Evolutionary conservation across 2,113 vertebrate genomes (phyloP), one percentile per base, ranked within the genome.

Genomic region (Pluvianellus socialis): DNA sequence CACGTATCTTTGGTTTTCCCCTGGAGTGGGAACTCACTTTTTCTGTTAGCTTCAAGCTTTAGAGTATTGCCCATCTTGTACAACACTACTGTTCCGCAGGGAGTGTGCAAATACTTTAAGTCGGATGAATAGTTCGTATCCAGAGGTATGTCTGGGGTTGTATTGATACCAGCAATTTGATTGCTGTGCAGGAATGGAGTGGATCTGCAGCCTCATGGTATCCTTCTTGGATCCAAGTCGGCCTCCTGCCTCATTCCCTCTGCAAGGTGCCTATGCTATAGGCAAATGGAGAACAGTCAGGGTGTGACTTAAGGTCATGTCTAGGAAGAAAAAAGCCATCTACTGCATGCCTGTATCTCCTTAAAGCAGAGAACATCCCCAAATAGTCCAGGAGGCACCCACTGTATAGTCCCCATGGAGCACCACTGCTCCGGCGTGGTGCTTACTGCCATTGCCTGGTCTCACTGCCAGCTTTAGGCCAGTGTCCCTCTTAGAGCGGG

Each of bases 331-430:
- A 30, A 65, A 90, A 83, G 6, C 9, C 10, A 47, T 61, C 22
- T 56, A 20, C 32, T 79, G 38, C 44, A 30, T 0, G 1, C 27
- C 52, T 77, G 42, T 81, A 38, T 82, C 47, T 75, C n/a, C 53
- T 79, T 72, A 1, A 75, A 44, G 30, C 7, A 83, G 53, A 38
- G 52, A 75, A 50, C 26, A 33, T 21, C 40, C 45, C 56, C 45
- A 21, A 13, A 49, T 1, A 40, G 86, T 26, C 49, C 33, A 53
- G 55, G 40, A 83, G 40, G 38, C 14, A 28, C 9, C 52, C 38
- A 9, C 32, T 21, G 15, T 42, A 3, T 8, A 11, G 62, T 79
- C 14, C 28, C 30, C 40, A 13, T 3, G 0, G 2, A 68, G 42
- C n/a, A 47, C 28, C 17, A 9, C 40, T 0, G 1, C 38, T 79